Base-by-base conservation (phyloP, 2,888 invertebrate genomes). In the Callyntrura sp. region DNA sequence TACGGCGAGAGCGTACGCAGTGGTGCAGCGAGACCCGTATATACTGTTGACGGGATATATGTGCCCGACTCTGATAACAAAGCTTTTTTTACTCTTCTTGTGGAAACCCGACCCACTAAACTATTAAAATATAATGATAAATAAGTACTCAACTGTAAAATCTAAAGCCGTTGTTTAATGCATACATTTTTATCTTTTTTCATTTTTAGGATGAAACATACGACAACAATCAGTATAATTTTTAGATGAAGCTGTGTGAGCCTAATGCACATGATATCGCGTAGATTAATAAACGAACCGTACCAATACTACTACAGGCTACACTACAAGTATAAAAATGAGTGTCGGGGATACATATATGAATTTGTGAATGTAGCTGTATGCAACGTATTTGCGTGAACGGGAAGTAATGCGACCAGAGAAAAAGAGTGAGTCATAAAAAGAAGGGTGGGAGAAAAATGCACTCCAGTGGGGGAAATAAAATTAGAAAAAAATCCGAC, bases 401-500 rank as follows among this genome's bases (percentile, higher is more conserved):
- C 35, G 17, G 45, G 28, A 55, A 57, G 35, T 17, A 55, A 55
- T 17, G 17, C 78, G 76, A 65, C 4, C 62, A 35, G 90, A 85
- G 88, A 92, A 90, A 86, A 90, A 90, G 92, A 91, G 86, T 91
- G 92, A 91, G 90, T 85, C 89, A 92, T 91, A 91, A 90, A 91
- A 92, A 88, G 85, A 85, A 84, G 91, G 90, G 89, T 84, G 92
- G 93, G 91, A 92, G 92, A 91, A 92, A 94, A 92, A 92, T 93
- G 86, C 91, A 92, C 91, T 82, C 51, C 48, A 62, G 68, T 57
- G 90, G 90, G 88, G 92, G 91, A 91, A 93, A 92, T 93, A 93
- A 93, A 93, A 94, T 92, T 88, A 85, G 85, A 87, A 90, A 94
- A 73, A 94, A 92, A 91, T 87, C 91, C 70, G 62, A 85, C 88